These are phyloP conservation scores for Dufourea novaeangliae DNA, from an alignment of 1,140 invertebrate species.

Conservation along the genomic window DNA sequence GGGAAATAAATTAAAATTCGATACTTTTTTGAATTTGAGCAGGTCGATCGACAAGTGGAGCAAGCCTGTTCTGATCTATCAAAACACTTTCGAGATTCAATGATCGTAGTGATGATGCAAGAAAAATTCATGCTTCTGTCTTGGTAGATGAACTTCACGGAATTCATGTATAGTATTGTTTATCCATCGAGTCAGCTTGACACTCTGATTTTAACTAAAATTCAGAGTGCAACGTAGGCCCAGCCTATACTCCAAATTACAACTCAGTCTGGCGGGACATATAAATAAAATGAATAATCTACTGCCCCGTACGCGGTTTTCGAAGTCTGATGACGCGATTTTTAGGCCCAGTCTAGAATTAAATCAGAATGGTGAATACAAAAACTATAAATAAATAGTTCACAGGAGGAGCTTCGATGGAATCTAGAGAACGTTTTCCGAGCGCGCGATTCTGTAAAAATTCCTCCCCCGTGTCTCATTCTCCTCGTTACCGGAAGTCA, in stretches of 20 bases:
- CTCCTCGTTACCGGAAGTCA: slow-evolving; percentile 20
- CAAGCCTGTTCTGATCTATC: too few relatives aligned
- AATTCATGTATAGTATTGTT: too few relatives aligned
- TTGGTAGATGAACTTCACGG: too few relatives aligned
- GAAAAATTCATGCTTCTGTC: too few relatives aligned
- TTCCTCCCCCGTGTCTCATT: slow-evolving; percentile 16
- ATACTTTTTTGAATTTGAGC: neutral
- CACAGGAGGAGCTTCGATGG: too few relatives aligned
- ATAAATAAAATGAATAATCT: neutral
- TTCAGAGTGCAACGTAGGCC: neutral
- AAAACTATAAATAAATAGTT: neutral
- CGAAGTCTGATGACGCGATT: neutral
- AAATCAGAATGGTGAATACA: neutral
- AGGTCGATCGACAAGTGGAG: neutral
- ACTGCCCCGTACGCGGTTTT: neutral
- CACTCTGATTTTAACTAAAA: neutral
- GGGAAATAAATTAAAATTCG: neutral
- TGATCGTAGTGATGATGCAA: too few relatives aligned
- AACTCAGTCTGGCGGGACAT: neutral
- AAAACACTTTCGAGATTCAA: too few relatives aligned
- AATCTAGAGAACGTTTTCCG: neutral
- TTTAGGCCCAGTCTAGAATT: neutral
- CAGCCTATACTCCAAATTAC: neutral
- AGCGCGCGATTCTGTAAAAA: neutral
- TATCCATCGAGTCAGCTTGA: neutral